A percentile compares a stretch with the other conserved stretches of the same genome.
Conservation (phyloP, 2,797 vertebrate genomes). For the Linurgus olivaceus region DNA sequence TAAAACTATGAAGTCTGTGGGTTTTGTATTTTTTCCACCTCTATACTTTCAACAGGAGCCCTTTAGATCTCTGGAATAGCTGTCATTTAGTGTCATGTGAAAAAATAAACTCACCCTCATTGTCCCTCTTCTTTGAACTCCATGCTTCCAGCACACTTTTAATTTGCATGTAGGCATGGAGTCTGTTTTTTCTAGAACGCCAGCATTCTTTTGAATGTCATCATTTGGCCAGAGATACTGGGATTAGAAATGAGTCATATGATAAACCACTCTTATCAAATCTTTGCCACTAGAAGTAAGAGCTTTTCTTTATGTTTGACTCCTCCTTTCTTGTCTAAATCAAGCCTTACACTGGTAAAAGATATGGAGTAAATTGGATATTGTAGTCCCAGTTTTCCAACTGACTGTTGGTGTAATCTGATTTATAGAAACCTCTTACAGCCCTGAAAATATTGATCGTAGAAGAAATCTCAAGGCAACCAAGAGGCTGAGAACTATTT, state of each 20-base stretch:
- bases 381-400: background rate
- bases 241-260: background rate
- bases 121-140: background rate
- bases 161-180: background rate
- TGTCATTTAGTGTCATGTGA: background rate
- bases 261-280: background rate
- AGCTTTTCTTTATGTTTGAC: background rate
- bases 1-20: rapidly evolving
- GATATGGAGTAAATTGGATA: background rate
- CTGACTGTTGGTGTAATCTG: background rate
- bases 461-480: background rate
- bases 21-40: background rate
- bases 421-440: background rate
- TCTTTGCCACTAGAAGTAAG: background rate
- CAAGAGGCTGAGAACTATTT: background rate
- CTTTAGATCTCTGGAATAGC: background rate
- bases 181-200: background rate
- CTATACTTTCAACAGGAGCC: background rate
- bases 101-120: background rate
- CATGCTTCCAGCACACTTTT: background rate
- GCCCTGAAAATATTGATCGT: background rate
- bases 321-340: background rate
- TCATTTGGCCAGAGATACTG: background rate
- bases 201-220: background rate
- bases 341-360: background rate